Evolutionary conservation across 1,140 invertebrate species (phyloP).

Genomic region (Drosophila asahinai): DNA sequence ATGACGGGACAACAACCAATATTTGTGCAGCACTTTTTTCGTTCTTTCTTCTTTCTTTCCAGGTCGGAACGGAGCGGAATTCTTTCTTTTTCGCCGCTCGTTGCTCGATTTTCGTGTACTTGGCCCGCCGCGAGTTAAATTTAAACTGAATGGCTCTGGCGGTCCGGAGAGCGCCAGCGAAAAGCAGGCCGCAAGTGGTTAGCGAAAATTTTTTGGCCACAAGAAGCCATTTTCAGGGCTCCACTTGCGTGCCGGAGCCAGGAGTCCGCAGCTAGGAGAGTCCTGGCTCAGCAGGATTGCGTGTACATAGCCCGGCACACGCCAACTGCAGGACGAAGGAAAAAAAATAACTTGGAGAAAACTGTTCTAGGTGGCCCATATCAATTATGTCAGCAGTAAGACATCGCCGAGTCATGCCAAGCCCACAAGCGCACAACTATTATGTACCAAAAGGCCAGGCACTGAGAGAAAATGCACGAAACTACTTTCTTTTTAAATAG

Average conservation of each 20-base stretch:
- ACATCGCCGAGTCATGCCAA: conserved; percentile 60
- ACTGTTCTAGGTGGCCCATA: conserved; percentile 61
- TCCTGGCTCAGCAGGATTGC: conserved; percentile 45
- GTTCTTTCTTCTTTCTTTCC: not conserved
- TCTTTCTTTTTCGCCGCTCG: conserved; percentile 34
- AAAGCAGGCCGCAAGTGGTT: conserved; percentile 29
- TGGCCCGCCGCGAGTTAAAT: conserved; percentile 75
- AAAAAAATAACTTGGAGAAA: conserved; percentile 23
- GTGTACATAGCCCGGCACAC: conserved; percentile 55
- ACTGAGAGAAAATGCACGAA: conserved; percentile 11
- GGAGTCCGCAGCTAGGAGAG: conserved; percentile 19
- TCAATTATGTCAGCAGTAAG: conserved; percentile 79
- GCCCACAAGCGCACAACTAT: conserved; percentile 55
- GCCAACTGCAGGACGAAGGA: conserved; percentile 46
- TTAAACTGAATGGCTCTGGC: conserved; percentile 73
- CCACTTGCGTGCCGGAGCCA: conserved; percentile 39
- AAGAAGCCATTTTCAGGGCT: conserved; percentile 36
- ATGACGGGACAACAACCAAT: conserved; percentile 67
- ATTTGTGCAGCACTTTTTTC: conserved; percentile 69
- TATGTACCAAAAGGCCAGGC: conserved; percentile 53
- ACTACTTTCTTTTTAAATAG: not conserved
- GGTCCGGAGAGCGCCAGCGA: conserved; percentile 23
- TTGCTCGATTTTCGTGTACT: conserved; percentile 53
- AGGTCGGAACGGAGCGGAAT: conserved; percentile 6
- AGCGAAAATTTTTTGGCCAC: conserved; percentile 34